Evolutionary conservation across 2,888 invertebrate species (phyloP), one percentile per base, ranked within the genome.

Genomic region (Rhamnusium bicolor): DNA sequence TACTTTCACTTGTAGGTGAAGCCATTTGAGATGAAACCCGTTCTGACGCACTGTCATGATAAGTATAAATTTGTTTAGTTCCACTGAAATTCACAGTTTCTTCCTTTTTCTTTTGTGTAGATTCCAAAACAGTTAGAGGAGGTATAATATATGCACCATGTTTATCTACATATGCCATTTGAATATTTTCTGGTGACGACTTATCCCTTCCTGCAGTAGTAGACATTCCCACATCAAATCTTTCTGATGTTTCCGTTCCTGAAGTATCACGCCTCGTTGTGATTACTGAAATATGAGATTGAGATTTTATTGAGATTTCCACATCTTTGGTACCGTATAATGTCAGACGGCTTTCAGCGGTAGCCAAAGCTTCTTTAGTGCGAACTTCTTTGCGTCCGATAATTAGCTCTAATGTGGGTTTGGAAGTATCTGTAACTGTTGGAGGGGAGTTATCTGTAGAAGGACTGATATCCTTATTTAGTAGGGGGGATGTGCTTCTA

Each of bases 311-410:
- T 12, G 90, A 90, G 72, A 90, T 90, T 85, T 90, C 90, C 5
- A 90, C 89, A 83, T 90, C 90, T 76, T 88, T 87, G n/a, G 88
- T 88, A 10, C 90, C 89, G 78, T 90, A 90, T 12, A 90, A 80
- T 3, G 90, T 90, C 27, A 90, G 81, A n/a, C 89, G 86, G 81
- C 90, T 90, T 83, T 90, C 90, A 12, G 90, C 88, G 7, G 89
- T 87, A 5, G 90, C 90, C 46, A 89, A 89, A 0, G 90, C 89
- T 78, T 90, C 90, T 77, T 87, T 87, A 4, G 90, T 90, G 58
- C 88, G 87, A 0, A 90, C 88, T 82, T 90, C 90, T 84, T 90
- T 90, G 4, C 90, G 87, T 2, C 90, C 90, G 70, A 90, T 90
- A 1, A 90, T 87, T 40, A 90, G 83, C 83, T 90, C 90, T 63